Conservation (phyloP, 1,140 invertebrate genomes). For the Nasonia giraulti region DNA sequence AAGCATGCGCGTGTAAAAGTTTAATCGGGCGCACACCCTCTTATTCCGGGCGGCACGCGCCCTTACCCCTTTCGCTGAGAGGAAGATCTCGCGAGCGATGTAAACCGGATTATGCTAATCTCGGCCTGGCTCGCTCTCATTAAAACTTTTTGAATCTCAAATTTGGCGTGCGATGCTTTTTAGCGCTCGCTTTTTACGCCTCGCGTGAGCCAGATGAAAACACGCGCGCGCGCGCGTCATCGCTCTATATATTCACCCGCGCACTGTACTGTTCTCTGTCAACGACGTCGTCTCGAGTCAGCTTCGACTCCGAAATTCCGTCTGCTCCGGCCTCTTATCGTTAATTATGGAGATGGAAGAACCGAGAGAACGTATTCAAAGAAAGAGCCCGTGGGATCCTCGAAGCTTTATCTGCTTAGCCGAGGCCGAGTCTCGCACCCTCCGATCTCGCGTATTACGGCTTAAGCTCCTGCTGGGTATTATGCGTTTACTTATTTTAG, state of each 20-base stretch:
- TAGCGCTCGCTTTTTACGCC: background rate
- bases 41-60: too few species aligned
- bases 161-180: background rate
- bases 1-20: slow-evolving; percentile 21
- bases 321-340: slow-evolving; percentile 30
- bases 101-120: slow-evolving; percentile 24
- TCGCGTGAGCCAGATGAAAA: background rate
- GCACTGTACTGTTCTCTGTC: too few species aligned
- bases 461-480: background rate
- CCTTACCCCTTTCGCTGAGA: background rate
- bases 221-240: background rate
- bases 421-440: background rate
- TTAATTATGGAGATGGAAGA: slow-evolving; percentile 50
- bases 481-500: slow-evolving; percentile 31
- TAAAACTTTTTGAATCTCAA: slow-evolving; percentile 1
- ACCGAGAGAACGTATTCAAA: slow-evolving; percentile 20
- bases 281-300: too few species aligned
- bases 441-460: background rate
- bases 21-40: slow-evolving; percentile 18
- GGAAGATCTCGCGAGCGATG: background rate
- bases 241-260: background rate
- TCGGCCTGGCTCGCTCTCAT: background rate
- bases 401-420: slow-evolving; percentile 34
- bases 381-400: slow-evolving; percentile 32
- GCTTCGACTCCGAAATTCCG: too few species aligned